Conservation (phyloP, 2,888 invertebrate genomes). For the Meloe dianella region DNA sequence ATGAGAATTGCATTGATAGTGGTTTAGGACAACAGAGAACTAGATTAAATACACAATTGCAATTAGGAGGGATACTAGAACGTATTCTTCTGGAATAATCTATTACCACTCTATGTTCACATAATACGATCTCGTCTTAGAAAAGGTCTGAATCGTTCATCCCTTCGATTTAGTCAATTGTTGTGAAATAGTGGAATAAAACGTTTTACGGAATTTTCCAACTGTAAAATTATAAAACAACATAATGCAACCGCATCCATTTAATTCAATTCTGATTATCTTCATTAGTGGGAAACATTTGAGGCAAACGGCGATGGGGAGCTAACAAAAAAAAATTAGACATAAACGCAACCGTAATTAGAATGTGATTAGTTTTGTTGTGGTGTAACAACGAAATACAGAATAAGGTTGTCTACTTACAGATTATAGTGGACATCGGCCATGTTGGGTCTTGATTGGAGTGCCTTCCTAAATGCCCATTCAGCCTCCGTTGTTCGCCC, state of each 20-base stretch:
- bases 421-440: constrained; percentile 99
- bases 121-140: neutral
- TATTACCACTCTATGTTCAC: constrained; percentile 3
- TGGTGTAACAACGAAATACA: constrained; percentile 24
- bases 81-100: constrained; percentile 45
- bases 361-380: constrained; percentile 38
- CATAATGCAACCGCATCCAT: constrained; percentile 15
- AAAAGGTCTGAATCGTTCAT: neutral
- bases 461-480: constrained; percentile 87
- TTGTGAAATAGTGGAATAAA: neutral
- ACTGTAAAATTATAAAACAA: constrained; percentile 16
- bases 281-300: constrained; percentile 36
- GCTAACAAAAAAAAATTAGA: constrained; percentile 5
- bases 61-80: constrained; percentile 40
- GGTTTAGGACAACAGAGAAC: constrained; percentile 24
- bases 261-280: constrained; percentile 42
- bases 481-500: constrained; percentile 89
- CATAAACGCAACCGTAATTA: constrained; percentile 36
- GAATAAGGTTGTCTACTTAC: constrained; percentile 70
- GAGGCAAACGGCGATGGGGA: constrained; percentile 9
- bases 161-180: neutral
- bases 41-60: constrained; percentile 43
- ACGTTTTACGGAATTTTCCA: neutral
- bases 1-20: neutral
- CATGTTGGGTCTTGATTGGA: constrained; percentile 93